Percentiles rank a stretch among this genome's conserved stretches.
These are phyloP conservation scores for Columba livia DNA, from an alignment of 2,113 vertebrate species.

Conservation along the genomic window DNA sequence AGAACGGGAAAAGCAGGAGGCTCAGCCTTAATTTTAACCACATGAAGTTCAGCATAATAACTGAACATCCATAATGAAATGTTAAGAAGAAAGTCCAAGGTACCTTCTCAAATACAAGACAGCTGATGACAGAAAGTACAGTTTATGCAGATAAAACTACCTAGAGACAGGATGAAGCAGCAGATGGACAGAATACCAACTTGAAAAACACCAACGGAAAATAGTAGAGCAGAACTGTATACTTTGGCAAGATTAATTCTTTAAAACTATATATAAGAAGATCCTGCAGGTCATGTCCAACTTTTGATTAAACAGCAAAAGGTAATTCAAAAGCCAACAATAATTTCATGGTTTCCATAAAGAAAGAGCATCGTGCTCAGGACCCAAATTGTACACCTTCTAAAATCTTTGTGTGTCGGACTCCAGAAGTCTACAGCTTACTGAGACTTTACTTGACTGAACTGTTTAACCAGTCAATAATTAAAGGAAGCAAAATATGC, in stretches of 20 bases:
- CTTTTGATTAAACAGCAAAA: not conserved
- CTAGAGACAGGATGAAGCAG: not conserved
- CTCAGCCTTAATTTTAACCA: not conserved
- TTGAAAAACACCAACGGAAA: not conserved
- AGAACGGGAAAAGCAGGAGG: not conserved
- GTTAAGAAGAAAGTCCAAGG: not conserved
- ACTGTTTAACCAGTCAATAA: not conserved
- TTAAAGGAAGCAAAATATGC: not conserved
- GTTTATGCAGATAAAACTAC: not conserved
- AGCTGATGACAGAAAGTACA: not conserved
- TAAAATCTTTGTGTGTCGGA: not conserved
- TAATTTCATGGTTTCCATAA: not conserved
- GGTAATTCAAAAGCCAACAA: not conserved
- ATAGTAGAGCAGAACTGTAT: not conserved
- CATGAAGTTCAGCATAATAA: rapidly evolving
- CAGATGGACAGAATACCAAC: not conserved
- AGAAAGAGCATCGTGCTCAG: not conserved
- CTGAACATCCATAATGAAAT: not conserved
- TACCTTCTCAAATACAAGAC: not conserved
- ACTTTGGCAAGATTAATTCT: not conserved
- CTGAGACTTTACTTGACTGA: not conserved
- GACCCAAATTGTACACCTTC: not conserved
- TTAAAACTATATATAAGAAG: not conserved
- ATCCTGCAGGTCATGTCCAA: not conserved
- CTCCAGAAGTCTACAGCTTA: not conserved